Evolutionary conservation across 2,888 invertebrate genomes (phyloP), one percentile per base, ranked within the genome.

Genomic region (Heterodera filipjevi): DNA sequence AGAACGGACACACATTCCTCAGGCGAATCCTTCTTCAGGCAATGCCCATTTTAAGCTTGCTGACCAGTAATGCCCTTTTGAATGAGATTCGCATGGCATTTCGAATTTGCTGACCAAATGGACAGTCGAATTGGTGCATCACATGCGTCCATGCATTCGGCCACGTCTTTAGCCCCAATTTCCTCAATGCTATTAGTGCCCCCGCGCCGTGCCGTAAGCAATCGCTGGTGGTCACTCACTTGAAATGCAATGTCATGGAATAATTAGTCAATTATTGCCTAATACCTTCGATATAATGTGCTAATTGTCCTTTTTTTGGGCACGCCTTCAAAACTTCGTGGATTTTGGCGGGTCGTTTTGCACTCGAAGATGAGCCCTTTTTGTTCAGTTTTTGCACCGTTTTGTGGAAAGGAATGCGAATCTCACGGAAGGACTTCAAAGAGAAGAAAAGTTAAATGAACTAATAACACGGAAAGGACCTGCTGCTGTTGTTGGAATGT

Each of bases 141-240:
- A 64, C 81, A 81, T 16, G 80, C 80, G 2, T 79, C 78, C 27
- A 78, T 78, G 64, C 81, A 80, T 30, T 81, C 80, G 39, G 76
- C 80, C 44, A 74, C 66, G 30, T 71, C 78, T 66, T 80, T 80
- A 27, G 81, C 80, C 22, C 33, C 68, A 32, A 68, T 35, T 49
- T 66, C 64, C 44, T 59, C 64, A 19, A 30, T 75, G 35, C 59
- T 53, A 16, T 53, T 35, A 10, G 30, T 59, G 66, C 44, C 46
- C 32, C 30, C 44, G 44, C 75, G 44, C n/a, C 66, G 32, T 22
- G 66, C 66, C 32, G 30, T 64, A n/a, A 75, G 46, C 75, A 75
- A 27, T 33, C 75, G 46, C 53, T 75, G 68, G 19, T 68, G 68
- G 33, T 35, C 68, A 59, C 59, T 59, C n/a, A 59, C 59, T 59